Evolutionary conservation across 1,140 invertebrate species (phyloP).

Genomic region (Anastatus disparis): DNA sequence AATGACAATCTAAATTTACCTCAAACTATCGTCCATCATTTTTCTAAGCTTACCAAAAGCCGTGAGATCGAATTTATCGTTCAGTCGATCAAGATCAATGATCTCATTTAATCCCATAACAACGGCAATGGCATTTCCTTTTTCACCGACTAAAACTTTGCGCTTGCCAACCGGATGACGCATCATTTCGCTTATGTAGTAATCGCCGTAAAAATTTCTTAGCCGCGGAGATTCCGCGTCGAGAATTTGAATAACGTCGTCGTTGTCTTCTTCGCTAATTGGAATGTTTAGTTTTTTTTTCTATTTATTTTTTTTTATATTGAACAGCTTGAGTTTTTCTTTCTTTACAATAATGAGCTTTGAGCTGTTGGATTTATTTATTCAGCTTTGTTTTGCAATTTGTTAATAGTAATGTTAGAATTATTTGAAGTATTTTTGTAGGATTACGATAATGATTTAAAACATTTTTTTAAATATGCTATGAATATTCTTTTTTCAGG

Average conservation of each 20-base stretch:
- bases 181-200: conserved; percentile 77
- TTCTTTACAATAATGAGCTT: too few species aligned
- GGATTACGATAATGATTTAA: too few species aligned
- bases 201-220: conserved; percentile 74
- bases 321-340: too few species aligned
- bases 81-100: conserved; percentile 72
- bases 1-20: too few species aligned
- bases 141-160: conserved; percentile 62
- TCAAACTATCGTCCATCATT: too few species aligned
- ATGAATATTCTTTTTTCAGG: too few species aligned
- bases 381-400: too few species aligned
- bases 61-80: conserved; percentile 75
- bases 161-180: conserved; percentile 50
- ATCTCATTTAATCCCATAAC: conserved; percentile 74
- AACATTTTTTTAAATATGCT: too few species aligned
- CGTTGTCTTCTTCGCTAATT: conserved; percentile 78
- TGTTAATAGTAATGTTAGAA: too few species aligned
- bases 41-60: conserved; percentile 71
- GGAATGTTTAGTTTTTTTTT: neutral
- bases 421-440: too few species aligned
- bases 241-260: conserved; percentile 76
- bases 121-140: conserved; percentile 68
- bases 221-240: conserved; percentile 68
- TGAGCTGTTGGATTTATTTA: too few species aligned
- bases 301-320: neutral